phyloP scores from a whole-genome alignment of 2,797 vertebrate genomes.

The Acropternis orthonyx region DNA sequence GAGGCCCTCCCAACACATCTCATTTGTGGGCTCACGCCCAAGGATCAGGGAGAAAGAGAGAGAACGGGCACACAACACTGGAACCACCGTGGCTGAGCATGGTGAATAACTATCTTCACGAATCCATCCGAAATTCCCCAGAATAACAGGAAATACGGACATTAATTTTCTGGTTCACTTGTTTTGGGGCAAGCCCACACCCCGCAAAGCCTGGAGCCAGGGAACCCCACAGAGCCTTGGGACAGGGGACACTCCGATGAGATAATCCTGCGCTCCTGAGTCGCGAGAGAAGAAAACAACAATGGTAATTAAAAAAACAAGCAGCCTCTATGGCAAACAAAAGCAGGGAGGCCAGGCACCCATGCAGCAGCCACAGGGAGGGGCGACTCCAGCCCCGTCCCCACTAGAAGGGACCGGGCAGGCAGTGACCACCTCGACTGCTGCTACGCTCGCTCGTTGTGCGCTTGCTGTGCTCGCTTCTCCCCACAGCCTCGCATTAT shows the following conservation, averaged over 20 bases:
- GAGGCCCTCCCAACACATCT: background rate
- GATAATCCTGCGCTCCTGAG: background rate
- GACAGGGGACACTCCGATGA: rapidly evolving
- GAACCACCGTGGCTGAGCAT: rapidly evolving
- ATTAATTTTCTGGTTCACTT: background rate
- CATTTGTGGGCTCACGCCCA: background rate
- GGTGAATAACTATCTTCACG: background rate
- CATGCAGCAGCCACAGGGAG: background rate
- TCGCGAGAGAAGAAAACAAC: background rate
- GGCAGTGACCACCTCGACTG: background rate
- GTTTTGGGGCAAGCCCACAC: background rate
- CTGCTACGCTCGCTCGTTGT: rapidly evolving
- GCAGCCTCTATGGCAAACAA: background rate
- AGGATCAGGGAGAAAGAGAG: background rate
- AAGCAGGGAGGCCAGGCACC: background rate
- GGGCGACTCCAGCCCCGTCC: background rate
- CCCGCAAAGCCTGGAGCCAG: rapidly evolving
- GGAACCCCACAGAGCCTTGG: background rate
- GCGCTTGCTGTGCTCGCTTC: background rate
- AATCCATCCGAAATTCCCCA: background rate
- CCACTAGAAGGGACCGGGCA: background rate
- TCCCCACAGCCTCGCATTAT: background rate
- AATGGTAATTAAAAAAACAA: background rate
- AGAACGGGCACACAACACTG: rapidly evolving
- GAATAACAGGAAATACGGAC: background rate